phyloP scores from a whole-genome alignment of 1,140 invertebrate genomes.

The Diorhabda sublineata region DNA sequence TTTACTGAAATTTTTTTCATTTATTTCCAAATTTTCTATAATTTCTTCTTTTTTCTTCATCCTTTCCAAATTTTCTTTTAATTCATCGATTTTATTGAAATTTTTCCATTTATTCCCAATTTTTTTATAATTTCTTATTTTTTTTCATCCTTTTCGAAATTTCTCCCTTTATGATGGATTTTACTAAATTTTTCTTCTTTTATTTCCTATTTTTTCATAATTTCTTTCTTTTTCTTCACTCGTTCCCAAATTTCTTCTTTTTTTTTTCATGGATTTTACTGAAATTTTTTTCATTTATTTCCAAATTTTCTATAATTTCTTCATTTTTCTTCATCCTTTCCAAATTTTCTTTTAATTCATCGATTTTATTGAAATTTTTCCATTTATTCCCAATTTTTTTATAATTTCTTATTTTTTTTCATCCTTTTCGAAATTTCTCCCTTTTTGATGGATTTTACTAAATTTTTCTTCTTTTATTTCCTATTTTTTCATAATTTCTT shows the following conservation, averaged over 20 bases:
- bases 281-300: slow-evolving; percentile 26
- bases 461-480: too few relatives aligned
- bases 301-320: slow-evolving; percentile 29
- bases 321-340: too few relatives aligned
- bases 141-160: not conserved
- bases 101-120: slow-evolving; percentile 30
- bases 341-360: slow-evolving; percentile 35
- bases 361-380: slow-evolving; percentile 9
- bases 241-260: too few relatives aligned
- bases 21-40: too few relatives aligned
- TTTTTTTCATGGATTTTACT: not conserved
- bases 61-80: not conserved
- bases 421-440: slow-evolving; percentile 32
- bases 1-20: too few relatives aligned
- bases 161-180: slow-evolving; percentile 28
- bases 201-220: too few relatives aligned
- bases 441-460: slow-evolving; percentile 43
- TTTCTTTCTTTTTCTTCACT: too few relatives aligned
- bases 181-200: too few relatives aligned
- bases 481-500: too few relatives aligned
- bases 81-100: not conserved
- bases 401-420: slow-evolving; percentile 38
- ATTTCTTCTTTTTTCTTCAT: too few relatives aligned
- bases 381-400: slow-evolving; percentile 37
- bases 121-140: slow-evolving; percentile 25